Conservation (phyloP, 2,888 invertebrate genomes). For the Silvanus unidentatus region DNA sequence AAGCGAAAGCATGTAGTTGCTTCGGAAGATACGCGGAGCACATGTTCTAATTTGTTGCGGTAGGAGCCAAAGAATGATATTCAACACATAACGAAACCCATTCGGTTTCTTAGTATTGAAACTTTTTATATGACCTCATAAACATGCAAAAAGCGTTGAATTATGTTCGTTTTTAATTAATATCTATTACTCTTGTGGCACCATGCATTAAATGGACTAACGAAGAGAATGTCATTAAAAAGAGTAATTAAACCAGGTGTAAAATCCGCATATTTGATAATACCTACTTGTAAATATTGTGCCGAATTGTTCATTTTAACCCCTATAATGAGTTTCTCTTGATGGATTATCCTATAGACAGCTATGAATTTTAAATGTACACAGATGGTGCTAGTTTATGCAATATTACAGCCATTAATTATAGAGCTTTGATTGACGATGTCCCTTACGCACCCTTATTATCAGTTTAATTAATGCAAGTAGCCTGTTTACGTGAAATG, state of each 20-base stretch:
- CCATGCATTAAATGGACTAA: slow-evolving; percentile 1
- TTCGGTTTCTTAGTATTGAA: no score
- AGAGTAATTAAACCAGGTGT: slow-evolving; percentile 3
- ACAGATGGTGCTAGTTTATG: slow-evolving; percentile 31
- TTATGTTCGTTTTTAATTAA: no score
- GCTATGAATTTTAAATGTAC: slow-evolving; percentile 22
- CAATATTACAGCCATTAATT: slow-evolving; percentile 37
- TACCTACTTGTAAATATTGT: slow-evolving; percentile 3
- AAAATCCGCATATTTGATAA: not conserved
- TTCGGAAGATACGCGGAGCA: slow-evolving; percentile 22
- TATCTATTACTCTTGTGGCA: no score
- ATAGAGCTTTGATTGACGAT: slow-evolving; percentile 36
- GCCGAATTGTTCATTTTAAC: slow-evolving; percentile 11
- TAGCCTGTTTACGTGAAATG: slow-evolving; percentile 27
- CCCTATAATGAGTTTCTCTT: slow-evolving; percentile 11
- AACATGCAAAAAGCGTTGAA: no score
- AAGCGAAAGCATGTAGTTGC: slow-evolving; percentile 38
- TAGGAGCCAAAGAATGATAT: not conserved
- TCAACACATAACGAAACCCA: no score
- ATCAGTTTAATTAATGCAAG: slow-evolving; percentile 39
- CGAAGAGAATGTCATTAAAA: slow-evolving; percentile 4
- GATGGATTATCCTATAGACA: slow-evolving; percentile 15
- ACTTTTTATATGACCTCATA: no score
- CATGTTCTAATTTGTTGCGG: slow-evolving; percentile 26
- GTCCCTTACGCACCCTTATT: slow-evolving; percentile 24